These are phyloP conservation scores for Hippocampus guttulatus DNA, from an alignment of 2,113 vertebrate genomes.

Conservation along the genomic window DNA sequence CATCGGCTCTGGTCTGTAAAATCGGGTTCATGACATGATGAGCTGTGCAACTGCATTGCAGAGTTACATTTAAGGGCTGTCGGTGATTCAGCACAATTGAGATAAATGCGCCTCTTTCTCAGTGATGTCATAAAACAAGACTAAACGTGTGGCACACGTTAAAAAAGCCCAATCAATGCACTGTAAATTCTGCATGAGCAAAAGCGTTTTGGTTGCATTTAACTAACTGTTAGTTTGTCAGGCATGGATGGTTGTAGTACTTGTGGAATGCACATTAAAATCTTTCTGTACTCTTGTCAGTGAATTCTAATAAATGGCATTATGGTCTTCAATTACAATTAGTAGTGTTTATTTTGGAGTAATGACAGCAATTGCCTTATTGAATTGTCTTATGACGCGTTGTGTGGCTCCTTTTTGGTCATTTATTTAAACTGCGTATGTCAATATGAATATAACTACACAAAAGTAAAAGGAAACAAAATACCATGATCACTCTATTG, in stretches of 20 bases:
- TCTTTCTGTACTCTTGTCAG: constrained; percentile 26
- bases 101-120: constrained; percentile 2
- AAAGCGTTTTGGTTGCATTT: constrained; percentile 19
- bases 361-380: neutral
- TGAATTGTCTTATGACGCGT: too few relatives aligned
- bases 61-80: constrained; percentile 7
- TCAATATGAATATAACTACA: too few relatives aligned
- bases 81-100: neutral
- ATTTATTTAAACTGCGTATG: too few relatives aligned
- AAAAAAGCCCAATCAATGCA: neutral
- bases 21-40: neutral
- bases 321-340: neutral
- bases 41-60: neutral
- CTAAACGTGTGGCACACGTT: constrained; percentile 6
- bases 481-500: too few relatives aligned
- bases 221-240: constrained; percentile 27
- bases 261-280: constrained; percentile 38
- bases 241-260: constrained; percentile 39
- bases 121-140: constrained; percentile 10
- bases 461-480: too few relatives aligned
- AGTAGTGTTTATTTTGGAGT: neutral
- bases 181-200: constrained; percentile 11
- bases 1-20: neutral
- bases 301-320: constrained; percentile 53
- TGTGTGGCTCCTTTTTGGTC: too few relatives aligned